Percentiles rank a stretch among this genome's conserved stretches.
Conservation (phyloP, 2,797 vertebrate species). For the Melanotaenia maccullochi region DNA sequence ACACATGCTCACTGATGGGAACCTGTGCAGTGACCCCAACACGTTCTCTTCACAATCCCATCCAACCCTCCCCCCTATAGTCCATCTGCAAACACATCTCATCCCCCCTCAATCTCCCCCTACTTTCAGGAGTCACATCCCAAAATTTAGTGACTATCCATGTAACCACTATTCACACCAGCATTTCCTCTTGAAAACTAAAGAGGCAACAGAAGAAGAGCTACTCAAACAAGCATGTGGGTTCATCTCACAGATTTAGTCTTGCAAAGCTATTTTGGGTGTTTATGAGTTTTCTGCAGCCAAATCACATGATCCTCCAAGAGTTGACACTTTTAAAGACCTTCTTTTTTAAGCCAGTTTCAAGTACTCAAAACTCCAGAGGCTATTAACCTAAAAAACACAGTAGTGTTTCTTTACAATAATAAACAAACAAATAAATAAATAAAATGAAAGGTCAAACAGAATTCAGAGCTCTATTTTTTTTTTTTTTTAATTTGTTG, state of each 20-base stretch:
- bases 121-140: slow-evolving; percentile 36
- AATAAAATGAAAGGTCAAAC: not conserved
- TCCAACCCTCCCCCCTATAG: slow-evolving; percentile 55
- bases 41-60: slow-evolving; percentile 36
- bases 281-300: not conserved
- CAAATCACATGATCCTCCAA: not conserved
- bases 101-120: slow-evolving; percentile 38
- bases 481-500: not conserved
- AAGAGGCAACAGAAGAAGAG: not conserved
- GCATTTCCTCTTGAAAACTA: not conserved
- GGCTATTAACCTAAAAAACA: not conserved
- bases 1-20: slow-evolving; percentile 47
- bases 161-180: not conserved
- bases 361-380: not conserved
- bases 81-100: slow-evolving; percentile 1
- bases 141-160: not conserved
- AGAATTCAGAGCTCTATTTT: not conserved
- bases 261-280: not conserved
- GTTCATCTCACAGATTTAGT: not conserved
- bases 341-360: not conserved
- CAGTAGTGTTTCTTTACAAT: not conserved
- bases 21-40: slow-evolving; percentile 71
- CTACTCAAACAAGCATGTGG: not conserved
- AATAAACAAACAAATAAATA: not conserved
- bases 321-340: not conserved